These are phyloP conservation scores for Poeciliopsis turneri DNA, from an alignment of 2,797 vertebrate species.

Conservation along the genomic window DNA sequence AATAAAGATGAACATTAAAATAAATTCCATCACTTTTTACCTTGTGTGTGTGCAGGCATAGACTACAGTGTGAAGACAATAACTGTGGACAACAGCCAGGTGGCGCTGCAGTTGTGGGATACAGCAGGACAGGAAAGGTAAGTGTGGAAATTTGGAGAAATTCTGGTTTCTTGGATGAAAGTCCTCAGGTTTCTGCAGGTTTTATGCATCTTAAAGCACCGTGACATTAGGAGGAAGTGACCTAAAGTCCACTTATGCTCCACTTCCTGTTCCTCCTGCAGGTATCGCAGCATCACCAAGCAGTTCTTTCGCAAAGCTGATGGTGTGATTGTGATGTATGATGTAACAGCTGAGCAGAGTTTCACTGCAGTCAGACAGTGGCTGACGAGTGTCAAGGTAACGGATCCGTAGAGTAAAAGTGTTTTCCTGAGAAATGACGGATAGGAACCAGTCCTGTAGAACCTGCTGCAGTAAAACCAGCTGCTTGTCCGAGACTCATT, in stretches of 20 bases:
- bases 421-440: background rate
- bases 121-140: slow-evolving; percentile 95
- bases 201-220: background rate
- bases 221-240: background rate
- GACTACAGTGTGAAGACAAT: slow-evolving; percentile 94
- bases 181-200: background rate
- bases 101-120: slow-evolving; percentile 95
- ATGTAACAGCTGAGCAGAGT: slow-evolving; percentile 86
- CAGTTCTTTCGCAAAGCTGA: slow-evolving; percentile 97
- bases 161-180: background rate
- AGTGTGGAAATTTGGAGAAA: background rate
- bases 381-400: slow-evolving; percentile 90
- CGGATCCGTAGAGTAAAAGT: background rate
- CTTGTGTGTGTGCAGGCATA: slow-evolving; percentile 79
- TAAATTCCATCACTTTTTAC: background rate
- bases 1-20: background rate
- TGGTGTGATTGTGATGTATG: slow-evolving; percentile 91
- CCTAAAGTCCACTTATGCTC: background rate
- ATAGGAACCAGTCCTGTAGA: background rate
- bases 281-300: slow-evolving; percentile 94
- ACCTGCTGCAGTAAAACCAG: background rate
- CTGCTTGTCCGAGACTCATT: background rate
- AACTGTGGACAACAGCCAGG: slow-evolving; percentile 82
- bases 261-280: slow-evolving; percentile 49
- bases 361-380: slow-evolving; percentile 90